Conservation (phyloP, 1,140 invertebrate genomes). For the Pemphigus obesinymphae region DNA sequence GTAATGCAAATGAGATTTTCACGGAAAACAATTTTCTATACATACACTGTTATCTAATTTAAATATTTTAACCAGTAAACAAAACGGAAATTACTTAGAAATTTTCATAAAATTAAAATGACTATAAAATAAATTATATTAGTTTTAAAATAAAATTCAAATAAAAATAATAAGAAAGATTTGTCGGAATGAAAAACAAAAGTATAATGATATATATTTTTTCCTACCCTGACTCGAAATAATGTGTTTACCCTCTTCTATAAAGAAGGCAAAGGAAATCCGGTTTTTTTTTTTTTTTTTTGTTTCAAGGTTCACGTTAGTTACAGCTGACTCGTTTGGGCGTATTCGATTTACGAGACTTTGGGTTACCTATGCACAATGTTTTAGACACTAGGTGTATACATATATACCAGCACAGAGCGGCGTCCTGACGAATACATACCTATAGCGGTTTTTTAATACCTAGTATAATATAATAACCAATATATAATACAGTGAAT, state of each 20-base stretch:
- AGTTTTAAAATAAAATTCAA: too few relatives aligned
- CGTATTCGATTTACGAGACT: not conserved
- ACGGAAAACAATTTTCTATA: not conserved
- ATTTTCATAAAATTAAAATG: too few relatives aligned
- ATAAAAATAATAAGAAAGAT: too few relatives aligned
- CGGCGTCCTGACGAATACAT: too few relatives aligned
- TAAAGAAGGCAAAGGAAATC: slow-evolving; percentile 21
- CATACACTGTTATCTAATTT: too few relatives aligned
- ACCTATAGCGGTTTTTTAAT: too few relatives aligned
- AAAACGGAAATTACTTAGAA: too few relatives aligned
- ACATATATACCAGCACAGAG: not conserved
- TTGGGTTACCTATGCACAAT: not conserved
- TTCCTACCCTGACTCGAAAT: not conserved
- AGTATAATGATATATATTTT: too few relatives aligned
- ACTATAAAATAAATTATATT: too few relatives aligned
- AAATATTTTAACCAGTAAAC: too few relatives aligned
- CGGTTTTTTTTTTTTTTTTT: slow-evolving; percentile 21
- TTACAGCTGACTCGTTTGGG: not conserved
- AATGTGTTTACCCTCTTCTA: not conserved
- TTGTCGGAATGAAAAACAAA: too few relatives aligned
- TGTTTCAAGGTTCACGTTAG: not conserved
- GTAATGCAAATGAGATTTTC: not conserved
- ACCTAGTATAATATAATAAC: not conserved
- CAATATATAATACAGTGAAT: not conserved
- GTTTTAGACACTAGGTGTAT: not conserved